These are phyloP conservation scores for Cyrtorhinus lividipennis DNA, from an alignment of 1,140 invertebrate genomes.

Conservation along the genomic window DNA sequence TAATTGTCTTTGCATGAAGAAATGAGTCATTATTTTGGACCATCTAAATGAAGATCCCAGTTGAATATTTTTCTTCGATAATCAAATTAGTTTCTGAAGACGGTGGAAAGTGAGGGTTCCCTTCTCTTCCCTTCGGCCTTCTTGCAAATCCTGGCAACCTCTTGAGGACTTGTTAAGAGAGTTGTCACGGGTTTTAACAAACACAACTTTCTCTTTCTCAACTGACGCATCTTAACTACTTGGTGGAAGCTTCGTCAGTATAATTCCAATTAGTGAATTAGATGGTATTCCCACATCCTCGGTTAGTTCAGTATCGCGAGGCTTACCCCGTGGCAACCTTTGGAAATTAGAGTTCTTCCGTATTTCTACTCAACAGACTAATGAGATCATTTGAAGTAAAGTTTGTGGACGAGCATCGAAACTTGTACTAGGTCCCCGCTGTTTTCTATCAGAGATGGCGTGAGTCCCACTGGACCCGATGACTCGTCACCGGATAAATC, in stretches of 20 bases:
- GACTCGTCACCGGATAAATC: no score
- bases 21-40: neutral
- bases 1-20: constrained; percentile 8
- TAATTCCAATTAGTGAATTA: neutral
- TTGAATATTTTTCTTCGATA: constrained; percentile 9
- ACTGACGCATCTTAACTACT: neutral
- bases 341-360: no score
- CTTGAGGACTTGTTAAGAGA: neutral
- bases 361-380: no score
- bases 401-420: no score
- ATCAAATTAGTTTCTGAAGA: constrained; percentile 1
- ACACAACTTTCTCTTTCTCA: neutral
- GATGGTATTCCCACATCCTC: neutral
- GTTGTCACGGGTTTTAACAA: neutral
- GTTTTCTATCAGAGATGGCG: no score
- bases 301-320: neutral
- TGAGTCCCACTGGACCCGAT: no score
- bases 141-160: no score
- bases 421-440: no score
- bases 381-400: no score
- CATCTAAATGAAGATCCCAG: constrained; percentile 1
- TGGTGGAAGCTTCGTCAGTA: neutral
- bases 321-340: no score
- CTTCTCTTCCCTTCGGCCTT: neutral
- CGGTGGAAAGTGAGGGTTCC: neutral